Evolutionary conservation across 2,113 vertebrate genomes (phyloP).

Genomic region (Scytalopus superciliaris): DNA sequence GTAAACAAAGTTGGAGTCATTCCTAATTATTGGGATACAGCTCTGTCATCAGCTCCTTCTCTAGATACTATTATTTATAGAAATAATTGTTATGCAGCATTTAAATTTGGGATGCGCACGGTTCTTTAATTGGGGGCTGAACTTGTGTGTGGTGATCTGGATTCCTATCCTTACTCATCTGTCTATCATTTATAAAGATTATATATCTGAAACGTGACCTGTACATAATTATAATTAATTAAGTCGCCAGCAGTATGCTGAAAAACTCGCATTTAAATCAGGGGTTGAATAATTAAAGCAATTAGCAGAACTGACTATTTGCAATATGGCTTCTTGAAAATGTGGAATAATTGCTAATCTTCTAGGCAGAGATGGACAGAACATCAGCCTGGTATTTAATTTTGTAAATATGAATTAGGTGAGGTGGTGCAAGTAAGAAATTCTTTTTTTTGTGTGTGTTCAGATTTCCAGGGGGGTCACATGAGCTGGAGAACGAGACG

Average conservation of each 20-base stretch:
- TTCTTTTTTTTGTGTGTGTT: background rate
- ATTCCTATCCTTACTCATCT: conserved; percentile 73
- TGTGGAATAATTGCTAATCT: conserved; percentile 60
- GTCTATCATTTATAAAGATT: conserved; percentile 73
- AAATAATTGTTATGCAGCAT: conserved; percentile 39
- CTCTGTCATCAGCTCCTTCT: conserved; percentile 52
- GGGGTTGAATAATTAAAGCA: conserved; percentile 71
- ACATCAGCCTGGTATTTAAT: conserved; percentile 40
- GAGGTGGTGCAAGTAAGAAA: background rate
- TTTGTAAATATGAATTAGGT: conserved; percentile 52
- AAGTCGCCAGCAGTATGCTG: conserved; percentile 75
- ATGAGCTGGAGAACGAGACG: background rate
- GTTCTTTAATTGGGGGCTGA: conserved; percentile 55
- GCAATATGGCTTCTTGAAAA: conserved; percentile 59
- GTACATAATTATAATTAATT: conserved; percentile 77
- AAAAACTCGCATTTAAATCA: conserved; percentile 75
- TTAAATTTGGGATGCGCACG: conserved; percentile 7
- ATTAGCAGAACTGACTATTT: conserved; percentile 70
- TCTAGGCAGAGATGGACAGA: conserved; percentile 41
- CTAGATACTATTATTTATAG: conserved; percentile 60
- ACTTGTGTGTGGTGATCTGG: conserved; percentile 59
- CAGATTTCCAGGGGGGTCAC: background rate
- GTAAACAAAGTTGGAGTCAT: conserved; percentile 65
- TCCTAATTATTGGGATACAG: conserved; percentile 42
- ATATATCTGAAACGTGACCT: conserved; percentile 68